Conservation (phyloP, 2,113 vertebrate species). For the Xenopus borealis region DNA sequence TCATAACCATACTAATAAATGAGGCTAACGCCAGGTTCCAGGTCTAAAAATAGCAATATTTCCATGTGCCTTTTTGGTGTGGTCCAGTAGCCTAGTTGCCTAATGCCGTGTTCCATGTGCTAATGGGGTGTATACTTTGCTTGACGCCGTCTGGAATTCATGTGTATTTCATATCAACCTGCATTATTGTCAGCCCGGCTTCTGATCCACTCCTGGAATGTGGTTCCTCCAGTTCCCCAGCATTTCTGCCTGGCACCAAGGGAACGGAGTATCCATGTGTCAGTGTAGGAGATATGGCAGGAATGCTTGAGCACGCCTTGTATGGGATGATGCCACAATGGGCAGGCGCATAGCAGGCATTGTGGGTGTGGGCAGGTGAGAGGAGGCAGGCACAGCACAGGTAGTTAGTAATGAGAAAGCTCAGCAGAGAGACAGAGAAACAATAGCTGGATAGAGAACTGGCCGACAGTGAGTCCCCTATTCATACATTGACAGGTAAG, state of each 20-base stretch:
- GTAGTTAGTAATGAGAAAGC: background rate
- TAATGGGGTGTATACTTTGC: too few relatives aligned
- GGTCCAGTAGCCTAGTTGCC: too few relatives aligned
- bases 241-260: background rate
- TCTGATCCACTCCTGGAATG: constrained; percentile 10
- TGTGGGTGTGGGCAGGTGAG: constrained; percentile 8
- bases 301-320: constrained; percentile 8
- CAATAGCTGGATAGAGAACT: constrained; percentile 22
- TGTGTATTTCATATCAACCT: too few relatives aligned
- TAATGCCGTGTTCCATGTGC: too few relatives aligned
- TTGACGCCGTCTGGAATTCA: too few relatives aligned
- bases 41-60: too few relatives aligned
- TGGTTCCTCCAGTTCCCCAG: constrained; percentile 1
- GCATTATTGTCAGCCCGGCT: too few relatives aligned
- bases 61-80: too few relatives aligned
- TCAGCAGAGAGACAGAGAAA: background rate
- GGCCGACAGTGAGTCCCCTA: background rate
- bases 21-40: too few relatives aligned
- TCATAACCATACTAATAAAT: too few relatives aligned
- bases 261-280: background rate
- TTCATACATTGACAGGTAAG: background rate
- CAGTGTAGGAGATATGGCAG: constrained; percentile 4
- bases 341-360: background rate
- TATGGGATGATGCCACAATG: background rate
- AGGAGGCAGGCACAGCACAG: background rate